These are phyloP conservation scores for Eublepharis macularius DNA, from an alignment of 2,113 vertebrate genomes.

Conservation along the genomic window DNA sequence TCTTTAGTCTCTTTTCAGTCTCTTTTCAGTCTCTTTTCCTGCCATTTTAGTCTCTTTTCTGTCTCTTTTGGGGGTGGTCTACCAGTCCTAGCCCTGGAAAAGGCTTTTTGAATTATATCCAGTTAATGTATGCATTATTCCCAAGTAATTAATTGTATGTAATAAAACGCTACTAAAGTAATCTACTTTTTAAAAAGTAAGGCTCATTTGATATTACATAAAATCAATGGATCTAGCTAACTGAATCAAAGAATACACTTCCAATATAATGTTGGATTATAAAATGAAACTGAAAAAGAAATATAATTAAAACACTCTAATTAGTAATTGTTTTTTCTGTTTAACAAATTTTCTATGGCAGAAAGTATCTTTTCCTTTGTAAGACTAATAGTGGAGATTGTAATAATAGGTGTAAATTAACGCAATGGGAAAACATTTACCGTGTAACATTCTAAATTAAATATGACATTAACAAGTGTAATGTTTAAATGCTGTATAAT, in stretches of 20 bases:
- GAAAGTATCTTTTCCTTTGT: slow-evolving; percentile 74
- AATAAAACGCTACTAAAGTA: slow-evolving; percentile 58
- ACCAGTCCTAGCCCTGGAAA: too few relatives aligned
- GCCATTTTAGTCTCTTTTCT: too few relatives aligned
- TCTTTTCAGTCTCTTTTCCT: too few relatives aligned
- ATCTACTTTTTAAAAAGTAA: slow-evolving; percentile 63
- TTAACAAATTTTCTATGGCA: slow-evolving; percentile 80
- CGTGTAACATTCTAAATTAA: slow-evolving; percentile 79
- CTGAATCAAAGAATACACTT: slow-evolving; percentile 77
- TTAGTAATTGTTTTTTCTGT: slow-evolving; percentile 83
- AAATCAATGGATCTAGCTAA: slow-evolving; percentile 78
- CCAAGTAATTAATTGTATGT: slow-evolving; percentile 63
- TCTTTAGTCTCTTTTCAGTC: too few relatives aligned
- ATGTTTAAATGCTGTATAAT: slow-evolving; percentile 74
- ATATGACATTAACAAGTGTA: slow-evolving; percentile 80
- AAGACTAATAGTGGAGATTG: slow-evolving; percentile 78
- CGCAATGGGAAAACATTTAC: slow-evolving; percentile 79
- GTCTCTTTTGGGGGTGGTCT: too few relatives aligned
- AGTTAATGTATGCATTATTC: slow-evolving; percentile 51
- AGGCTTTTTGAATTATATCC: slow-evolving; percentile 48
- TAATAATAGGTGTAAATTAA: slow-evolving; percentile 84
- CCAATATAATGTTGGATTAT: slow-evolving; percentile 67
- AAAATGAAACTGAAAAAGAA: slow-evolving; percentile 81
- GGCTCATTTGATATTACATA: slow-evolving; percentile 72
- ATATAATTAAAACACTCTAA: slow-evolving; percentile 83